phyloP scores from a whole-genome alignment of 2,797 vertebrate species.

The Nannoperca obscura region DNA sequence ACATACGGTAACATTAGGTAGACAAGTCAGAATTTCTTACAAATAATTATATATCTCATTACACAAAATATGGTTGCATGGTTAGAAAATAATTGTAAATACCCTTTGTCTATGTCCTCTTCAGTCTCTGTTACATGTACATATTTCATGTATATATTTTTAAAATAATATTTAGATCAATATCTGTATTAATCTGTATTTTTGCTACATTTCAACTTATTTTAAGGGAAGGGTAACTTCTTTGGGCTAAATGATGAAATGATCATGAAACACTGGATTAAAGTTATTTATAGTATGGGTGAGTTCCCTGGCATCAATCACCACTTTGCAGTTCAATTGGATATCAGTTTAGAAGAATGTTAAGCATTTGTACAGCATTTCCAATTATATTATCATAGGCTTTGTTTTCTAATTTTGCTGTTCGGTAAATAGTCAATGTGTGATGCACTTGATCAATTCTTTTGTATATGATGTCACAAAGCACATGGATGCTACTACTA shows the following conservation, averaged over 20 bases:
- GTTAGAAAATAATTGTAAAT: slow-evolving; percentile 73
- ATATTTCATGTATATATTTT: slow-evolving; percentile 59
- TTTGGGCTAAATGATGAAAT: slow-evolving; percentile 70
- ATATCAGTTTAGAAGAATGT: slow-evolving; percentile 35
- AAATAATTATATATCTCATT: slow-evolving; percentile 69
- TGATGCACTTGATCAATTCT: slow-evolving; percentile 20
- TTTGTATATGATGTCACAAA: slow-evolving; percentile 51
- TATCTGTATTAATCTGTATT: slow-evolving; percentile 57
- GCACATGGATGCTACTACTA: slow-evolving; percentile 61
- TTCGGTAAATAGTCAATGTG: slow-evolving; percentile 22
- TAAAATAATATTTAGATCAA: slow-evolving; percentile 62
- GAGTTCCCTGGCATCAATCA: slow-evolving; percentile 48
- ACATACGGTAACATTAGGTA: slow-evolving; percentile 52
- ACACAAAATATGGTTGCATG: slow-evolving; percentile 76
- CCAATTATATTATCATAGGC: slow-evolving; percentile 39
- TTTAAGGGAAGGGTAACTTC: slow-evolving; percentile 64
- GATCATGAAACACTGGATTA: slow-evolving; percentile 40
- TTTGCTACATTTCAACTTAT: slow-evolving; percentile 79
- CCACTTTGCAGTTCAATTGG: slow-evolving; percentile 33
- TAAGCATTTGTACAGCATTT: slow-evolving; percentile 56
- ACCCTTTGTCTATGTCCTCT: slow-evolving; percentile 57
- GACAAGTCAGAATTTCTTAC: slow-evolving; percentile 52
- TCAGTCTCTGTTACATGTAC: slow-evolving; percentile 52
- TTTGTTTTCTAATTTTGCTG: slow-evolving; percentile 36
- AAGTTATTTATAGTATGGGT: slow-evolving; percentile 37